These are phyloP conservation scores for Acanthurus tractus DNA, from an alignment of 2,797 vertebrate species.

Conservation along the genomic window DNA sequence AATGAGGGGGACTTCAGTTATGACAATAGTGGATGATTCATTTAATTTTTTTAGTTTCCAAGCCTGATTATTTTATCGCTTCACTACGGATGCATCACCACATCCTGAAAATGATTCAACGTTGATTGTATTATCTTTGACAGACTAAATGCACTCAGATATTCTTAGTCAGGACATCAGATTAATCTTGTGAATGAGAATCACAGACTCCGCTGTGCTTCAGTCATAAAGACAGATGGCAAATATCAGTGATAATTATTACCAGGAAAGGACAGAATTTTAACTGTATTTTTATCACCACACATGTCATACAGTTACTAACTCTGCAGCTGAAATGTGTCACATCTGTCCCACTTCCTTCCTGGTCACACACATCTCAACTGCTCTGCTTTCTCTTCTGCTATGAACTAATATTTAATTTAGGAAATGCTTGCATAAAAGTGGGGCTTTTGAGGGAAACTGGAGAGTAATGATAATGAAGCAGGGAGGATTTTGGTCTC, in stretches of 20 bases:
- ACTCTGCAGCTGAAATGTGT: not conserved
- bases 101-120: constrained; percentile 30
- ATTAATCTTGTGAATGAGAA: constrained; percentile 34
- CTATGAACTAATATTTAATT: constrained; percentile 59
- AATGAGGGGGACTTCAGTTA: not conserved
- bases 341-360: constrained; percentile 7
- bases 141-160: constrained; percentile 30
- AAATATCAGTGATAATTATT: constrained; percentile 7
- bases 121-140: constrained; percentile 27
- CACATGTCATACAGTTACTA: constrained; percentile 11
- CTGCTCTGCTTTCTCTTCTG: constrained; percentile 33
- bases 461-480: constrained; percentile 67
- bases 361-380: constrained; percentile 4
- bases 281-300: not conserved
- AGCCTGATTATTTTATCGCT: constrained; percentile 26
- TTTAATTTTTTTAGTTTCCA: constrained; percentile 18
- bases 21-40: constrained; percentile 31
- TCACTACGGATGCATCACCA: constrained; percentile 14
- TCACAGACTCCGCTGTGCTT: not conserved
- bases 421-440: constrained; percentile 48
- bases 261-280: constrained; percentile 6
- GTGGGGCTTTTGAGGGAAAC: constrained; percentile 52
- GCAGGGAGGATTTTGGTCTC: constrained; percentile 61
- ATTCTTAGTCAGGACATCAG: constrained; percentile 21
- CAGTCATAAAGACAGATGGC: not conserved